Conservation (phyloP, 2,888 invertebrate species). For the Pammene aurita region DNA sequence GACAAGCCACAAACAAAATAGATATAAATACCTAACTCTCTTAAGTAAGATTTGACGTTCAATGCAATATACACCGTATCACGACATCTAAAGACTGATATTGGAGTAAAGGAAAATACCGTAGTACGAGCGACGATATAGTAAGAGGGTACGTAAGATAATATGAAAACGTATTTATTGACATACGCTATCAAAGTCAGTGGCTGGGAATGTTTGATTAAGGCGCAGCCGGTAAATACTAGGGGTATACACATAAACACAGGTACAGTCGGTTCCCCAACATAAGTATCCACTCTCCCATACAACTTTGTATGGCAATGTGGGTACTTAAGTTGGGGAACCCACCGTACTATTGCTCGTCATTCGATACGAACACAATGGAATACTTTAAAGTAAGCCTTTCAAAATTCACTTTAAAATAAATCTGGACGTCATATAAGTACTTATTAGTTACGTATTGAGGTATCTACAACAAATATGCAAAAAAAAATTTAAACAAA, state of each 20-base stretch:
- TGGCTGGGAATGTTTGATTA: conserved; percentile 65
- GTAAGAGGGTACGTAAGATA: not conserved
- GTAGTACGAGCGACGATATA: conserved; percentile 5
- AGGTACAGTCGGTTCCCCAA: no score
- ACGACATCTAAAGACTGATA: not conserved
- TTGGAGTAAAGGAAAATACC: not conserved
- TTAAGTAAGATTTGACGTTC: not conserved
- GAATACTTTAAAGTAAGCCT: no score
- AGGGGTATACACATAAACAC: conserved; percentile 14
- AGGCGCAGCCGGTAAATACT: conserved; percentile 61
- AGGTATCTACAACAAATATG: no score
- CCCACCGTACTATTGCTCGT: no score
- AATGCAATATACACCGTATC: conserved; percentile 20
- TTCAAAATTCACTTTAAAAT: no score
- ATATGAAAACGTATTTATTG: conserved; percentile 50
- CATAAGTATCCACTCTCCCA: no score
- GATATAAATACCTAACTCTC: not conserved
- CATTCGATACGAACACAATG: not conserved
- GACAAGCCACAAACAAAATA: not conserved
- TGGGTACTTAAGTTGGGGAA: no score
- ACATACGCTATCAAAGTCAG: conserved; percentile 59
- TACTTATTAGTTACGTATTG: no score
- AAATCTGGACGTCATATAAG: no score
- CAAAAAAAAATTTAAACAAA: no score
- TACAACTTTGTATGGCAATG: no score